Evolutionary conservation across 1,140 invertebrate genomes (phyloP), one percentile per base, ranked within the genome.

Genomic region (Druon quercuslanigerum): DNA sequence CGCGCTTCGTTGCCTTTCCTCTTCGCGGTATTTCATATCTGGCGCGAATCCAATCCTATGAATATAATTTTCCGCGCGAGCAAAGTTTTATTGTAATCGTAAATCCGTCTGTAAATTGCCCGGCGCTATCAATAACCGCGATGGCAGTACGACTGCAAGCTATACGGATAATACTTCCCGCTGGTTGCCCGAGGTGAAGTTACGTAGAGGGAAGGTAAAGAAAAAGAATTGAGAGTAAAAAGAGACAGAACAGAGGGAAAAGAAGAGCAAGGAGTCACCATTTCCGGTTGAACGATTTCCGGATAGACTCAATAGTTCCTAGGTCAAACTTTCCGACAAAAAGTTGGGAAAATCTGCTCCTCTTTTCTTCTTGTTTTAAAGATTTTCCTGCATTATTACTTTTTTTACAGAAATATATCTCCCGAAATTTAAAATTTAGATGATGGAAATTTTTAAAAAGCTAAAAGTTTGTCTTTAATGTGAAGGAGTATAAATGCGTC

Each of bases 21-120:
- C 60, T 33, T 16, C 60, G 60, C 60, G 60, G 60, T 90, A 90
- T 90, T 90, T 90, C 88, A 90, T 89, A 89, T 90, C 88, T 90
- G 88, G 88, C 88, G 84, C 84, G 87, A 90, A 90, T 90, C 88
- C 89, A 90, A 90, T 90, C 87, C 87, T 85, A 90, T 90, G 89
- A 90, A 90, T 90, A 90, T 88, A 88, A 90, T 90, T 90, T 90
- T 90, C 88, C 87, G 84, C 87, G 79, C 86, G 86, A 87, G 87
- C 84, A 87, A 88, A 89, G 88, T 90, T 90, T 90, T 89, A 90
- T 90, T 89, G 89, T 90, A 89, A 90, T 90, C 89, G 88, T 90
- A 90, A 90, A 90, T 90, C 87, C 87, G 85, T 88, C 88, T 86
- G 88, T 88, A 89, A 90, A 90, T 90, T 89, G 87, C 77, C 76